phyloP scores from a whole-genome alignment of 2,797 vertebrate genomes.

The Enteromius argenteus region DNA sequence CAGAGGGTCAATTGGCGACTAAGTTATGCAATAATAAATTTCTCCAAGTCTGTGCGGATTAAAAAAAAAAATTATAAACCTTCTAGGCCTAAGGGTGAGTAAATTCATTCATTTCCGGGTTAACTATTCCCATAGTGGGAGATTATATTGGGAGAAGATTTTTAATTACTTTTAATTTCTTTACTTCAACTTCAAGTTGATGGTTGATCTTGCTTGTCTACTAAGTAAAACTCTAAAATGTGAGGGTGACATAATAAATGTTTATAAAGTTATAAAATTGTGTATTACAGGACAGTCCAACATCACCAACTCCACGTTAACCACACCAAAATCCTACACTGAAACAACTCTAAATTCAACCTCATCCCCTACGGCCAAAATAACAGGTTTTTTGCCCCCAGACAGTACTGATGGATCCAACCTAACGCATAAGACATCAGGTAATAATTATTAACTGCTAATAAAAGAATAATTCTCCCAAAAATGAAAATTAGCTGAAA shows the following conservation, averaged over 20 bases:
- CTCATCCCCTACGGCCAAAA: background rate
- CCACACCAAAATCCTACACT: background rate
- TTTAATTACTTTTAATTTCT: background rate
- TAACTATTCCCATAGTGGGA: background rate
- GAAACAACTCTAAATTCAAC: background rate
- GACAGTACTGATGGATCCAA: background rate
- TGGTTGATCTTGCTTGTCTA: background rate
- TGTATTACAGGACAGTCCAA: slow-evolving; percentile 29
- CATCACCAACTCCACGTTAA: background rate
- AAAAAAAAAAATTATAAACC: background rate
- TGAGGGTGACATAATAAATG: background rate
- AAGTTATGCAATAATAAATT: background rate
- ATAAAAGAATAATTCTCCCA: background rate
- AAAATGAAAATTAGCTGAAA: background rate
- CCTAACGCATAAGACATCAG: background rate
- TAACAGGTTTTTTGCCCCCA: slow-evolving; percentile 3
- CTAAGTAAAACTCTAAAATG: background rate
- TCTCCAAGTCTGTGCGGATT: background rate
- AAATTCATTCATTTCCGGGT: background rate
- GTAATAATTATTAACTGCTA: background rate
- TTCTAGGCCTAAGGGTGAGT: background rate
- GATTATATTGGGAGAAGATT: background rate
- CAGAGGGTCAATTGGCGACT: background rate
- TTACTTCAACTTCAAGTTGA: background rate
- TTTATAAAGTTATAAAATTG: background rate